Conservation (phyloP, 2,113 vertebrate genomes). For the Zingel zingel region DNA sequence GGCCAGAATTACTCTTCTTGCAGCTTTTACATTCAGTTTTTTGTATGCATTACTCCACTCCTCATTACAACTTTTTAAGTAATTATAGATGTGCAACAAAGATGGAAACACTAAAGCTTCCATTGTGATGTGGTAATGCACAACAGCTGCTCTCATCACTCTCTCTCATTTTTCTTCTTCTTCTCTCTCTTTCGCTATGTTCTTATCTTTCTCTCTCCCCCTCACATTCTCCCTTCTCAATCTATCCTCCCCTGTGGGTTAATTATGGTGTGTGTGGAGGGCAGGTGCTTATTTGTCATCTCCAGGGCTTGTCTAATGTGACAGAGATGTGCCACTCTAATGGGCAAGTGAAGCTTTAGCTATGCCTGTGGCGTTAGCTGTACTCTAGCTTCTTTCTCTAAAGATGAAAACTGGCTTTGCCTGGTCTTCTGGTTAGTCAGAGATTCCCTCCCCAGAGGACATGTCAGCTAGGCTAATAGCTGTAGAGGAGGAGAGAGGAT, state of each 20-base stretch:
- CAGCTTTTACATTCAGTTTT: constrained; percentile 38
- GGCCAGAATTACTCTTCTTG: constrained; percentile 27
- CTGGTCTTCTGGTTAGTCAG: constrained; percentile 46
- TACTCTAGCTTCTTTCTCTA: constrained; percentile 58
- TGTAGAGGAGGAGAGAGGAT: constrained; percentile 34
- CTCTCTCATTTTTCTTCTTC: constrained; percentile 38
- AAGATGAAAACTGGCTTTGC: constrained; percentile 76
- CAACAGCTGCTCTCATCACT: constrained; percentile 43
- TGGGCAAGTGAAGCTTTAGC: constrained; percentile 63
- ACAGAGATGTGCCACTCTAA: constrained; percentile 74
- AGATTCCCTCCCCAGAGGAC: constrained; percentile 48
- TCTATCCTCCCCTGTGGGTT: constrained; percentile 77
- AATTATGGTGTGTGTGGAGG: constrained; percentile 73
- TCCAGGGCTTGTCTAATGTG: constrained; percentile 71
- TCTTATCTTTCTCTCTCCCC: constrained; percentile 25
- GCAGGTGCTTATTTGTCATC: constrained; percentile 64
- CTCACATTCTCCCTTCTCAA: constrained; percentile 27
- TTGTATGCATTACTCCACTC: constrained; percentile 15
- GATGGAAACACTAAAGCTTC: constrained; percentile 42
- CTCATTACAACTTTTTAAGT: constrained; percentile 42
- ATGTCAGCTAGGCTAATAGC: constrained; percentile 49
- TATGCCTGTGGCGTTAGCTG: constrained; percentile 61
- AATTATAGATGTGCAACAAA: constrained; percentile 63
- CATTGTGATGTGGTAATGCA: constrained; percentile 25
- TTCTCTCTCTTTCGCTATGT: constrained; percentile 34